Evolutionary conservation across 2,113 vertebrate genomes (phyloP).

Genomic region (Sebastes schlegelii): DNA sequence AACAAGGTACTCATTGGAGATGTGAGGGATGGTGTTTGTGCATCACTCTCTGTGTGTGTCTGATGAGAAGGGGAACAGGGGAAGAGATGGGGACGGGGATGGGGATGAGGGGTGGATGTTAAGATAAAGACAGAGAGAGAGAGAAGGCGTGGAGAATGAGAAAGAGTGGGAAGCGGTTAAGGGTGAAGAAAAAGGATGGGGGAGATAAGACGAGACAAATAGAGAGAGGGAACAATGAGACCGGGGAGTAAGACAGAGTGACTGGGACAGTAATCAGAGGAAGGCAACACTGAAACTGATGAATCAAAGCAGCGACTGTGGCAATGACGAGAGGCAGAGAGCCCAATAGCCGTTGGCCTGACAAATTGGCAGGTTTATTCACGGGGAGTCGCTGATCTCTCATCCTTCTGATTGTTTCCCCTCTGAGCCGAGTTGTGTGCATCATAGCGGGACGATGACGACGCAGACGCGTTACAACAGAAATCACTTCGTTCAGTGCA

Average conservation of each 20-base stretch:
- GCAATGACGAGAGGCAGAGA: conserved; percentile 22
- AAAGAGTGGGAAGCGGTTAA: conserved; percentile 23
- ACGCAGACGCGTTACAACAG: background rate
- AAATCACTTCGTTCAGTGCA: conserved; percentile 11
- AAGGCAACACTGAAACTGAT: conserved; percentile 39
- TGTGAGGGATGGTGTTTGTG: conserved; percentile 73
- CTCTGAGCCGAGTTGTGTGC: conserved; percentile 21
- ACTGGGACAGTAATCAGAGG: conserved; percentile 56
- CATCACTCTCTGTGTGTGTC: conserved; percentile 62
- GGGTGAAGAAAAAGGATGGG: conserved; percentile 42
- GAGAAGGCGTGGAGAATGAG: conserved; percentile 37
- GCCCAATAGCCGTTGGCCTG: conserved; percentile 11
- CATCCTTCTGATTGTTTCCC: conserved; percentile 33
- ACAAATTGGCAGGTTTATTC: conserved; percentile 64
- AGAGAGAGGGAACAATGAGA: conserved; percentile 56
- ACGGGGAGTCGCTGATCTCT: conserved; percentile 46
- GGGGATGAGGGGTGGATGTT: conserved; percentile 50
- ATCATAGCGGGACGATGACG: conserved; percentile 8
- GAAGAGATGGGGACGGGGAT: conserved; percentile 48
- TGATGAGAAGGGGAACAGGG: conserved; percentile 53
- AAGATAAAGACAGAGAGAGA: conserved; percentile 37
- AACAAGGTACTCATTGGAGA: conserved; percentile 81
- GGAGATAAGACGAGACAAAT: conserved; percentile 69
- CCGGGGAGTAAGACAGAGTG: conserved; percentile 44
- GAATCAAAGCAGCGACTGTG: conserved; percentile 34